Evolutionary conservation across 2,797 vertebrate species (phyloP), one percentile per base, ranked within the genome.

Genomic region (Lagocephalus sceleratus): DNA sequence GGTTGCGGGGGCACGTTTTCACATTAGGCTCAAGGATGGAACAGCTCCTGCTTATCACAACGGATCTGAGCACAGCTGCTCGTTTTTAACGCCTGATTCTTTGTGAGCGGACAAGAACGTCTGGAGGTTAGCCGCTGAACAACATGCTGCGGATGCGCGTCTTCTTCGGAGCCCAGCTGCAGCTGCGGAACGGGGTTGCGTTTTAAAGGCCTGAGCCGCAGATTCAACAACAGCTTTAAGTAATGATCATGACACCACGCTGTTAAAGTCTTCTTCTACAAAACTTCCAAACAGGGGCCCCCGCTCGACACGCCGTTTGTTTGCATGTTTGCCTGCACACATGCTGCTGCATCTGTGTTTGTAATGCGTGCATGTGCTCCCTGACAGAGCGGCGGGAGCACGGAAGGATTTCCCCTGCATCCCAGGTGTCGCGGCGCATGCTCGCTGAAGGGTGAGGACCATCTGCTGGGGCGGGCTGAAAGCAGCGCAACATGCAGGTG

Each of bases 401-500:
- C 49, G 49, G 58, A 56, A 60, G 71, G 70, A 72, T 79, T 61
- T 79, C 78, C 80, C 75, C 46, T 6, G 68, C 22, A 69, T 74
- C 63, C 73, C 76, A 82, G 83, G 83, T 84, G 80, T 68, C 23
- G 46, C 60, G 66, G 74, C 61, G 69, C 74, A 75, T 76, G 77
- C 32, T 66, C 76, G 63, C 57, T 62, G 66, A 64, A 82, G 82
- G 70, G 82, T 75, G 75, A 82, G 64, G 78, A 88, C 87, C 89
- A 89, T 89, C 88, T 91, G 88, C 76, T 69, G 56, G 69, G 63
- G 78, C 73, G 51, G 64, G 81, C 80, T 71, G 63, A 79, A 82
- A 84, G 82, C 79, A 72, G 68, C 57, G 69, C 70, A 79, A 87
- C 84, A 84, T 87, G 85, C 85, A 88, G 85, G 85, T 87, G 82